These are phyloP conservation scores for Andrena fulva DNA, from an alignment of 2,888 invertebrate species.

Conservation along the genomic window DNA sequence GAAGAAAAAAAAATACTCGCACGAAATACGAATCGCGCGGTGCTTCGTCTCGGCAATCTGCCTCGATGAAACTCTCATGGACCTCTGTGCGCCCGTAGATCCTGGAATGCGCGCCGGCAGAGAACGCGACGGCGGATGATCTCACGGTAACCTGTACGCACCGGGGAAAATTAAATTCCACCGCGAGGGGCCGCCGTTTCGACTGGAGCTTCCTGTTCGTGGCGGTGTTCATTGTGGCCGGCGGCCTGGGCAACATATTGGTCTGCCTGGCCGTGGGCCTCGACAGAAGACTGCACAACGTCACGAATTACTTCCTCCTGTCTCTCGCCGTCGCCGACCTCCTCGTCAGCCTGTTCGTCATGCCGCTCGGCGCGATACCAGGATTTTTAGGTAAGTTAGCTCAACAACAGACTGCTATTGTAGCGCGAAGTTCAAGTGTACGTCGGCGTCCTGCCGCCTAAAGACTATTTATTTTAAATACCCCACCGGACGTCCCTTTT, in stretches of 20 bases:
- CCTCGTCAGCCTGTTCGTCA: slow-evolving; percentile 96
- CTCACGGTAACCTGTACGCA: slow-evolving; percentile 71
- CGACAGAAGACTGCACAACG: slow-evolving; percentile 96
- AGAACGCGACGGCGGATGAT: slow-evolving; percentile 65
- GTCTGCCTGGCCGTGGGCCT: slow-evolving; percentile 97
- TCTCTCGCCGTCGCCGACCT: slow-evolving; percentile 97
- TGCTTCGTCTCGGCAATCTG: neutral
- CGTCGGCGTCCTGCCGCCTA: too few relatives aligned
- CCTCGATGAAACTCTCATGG: neutral
- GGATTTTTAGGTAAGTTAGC: slow-evolving; percentile 94
- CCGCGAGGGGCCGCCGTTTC: slow-evolving; percentile 68
- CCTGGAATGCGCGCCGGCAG: slow-evolving; percentile 72
- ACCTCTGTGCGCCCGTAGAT: slow-evolving; percentile 63
- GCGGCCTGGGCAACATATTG: slow-evolving; percentile 95
- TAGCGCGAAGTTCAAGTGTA: too few relatives aligned
- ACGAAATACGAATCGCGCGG: neutral
- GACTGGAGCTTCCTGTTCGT: slow-evolving; percentile 95
- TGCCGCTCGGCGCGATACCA: slow-evolving; percentile 97
- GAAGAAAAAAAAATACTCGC: neutral
- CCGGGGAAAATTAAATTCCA: slow-evolving; percentile 59
- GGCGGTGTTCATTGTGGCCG: slow-evolving; percentile 93
- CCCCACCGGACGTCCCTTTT: slow-evolving; percentile 18
- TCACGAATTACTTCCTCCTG: slow-evolving; percentile 97
- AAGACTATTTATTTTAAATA: neutral
- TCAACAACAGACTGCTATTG: too few relatives aligned